Evolutionary conservation across 2,888 invertebrate species (phyloP).

Genomic region (Tanypteryx hageni): DNA sequence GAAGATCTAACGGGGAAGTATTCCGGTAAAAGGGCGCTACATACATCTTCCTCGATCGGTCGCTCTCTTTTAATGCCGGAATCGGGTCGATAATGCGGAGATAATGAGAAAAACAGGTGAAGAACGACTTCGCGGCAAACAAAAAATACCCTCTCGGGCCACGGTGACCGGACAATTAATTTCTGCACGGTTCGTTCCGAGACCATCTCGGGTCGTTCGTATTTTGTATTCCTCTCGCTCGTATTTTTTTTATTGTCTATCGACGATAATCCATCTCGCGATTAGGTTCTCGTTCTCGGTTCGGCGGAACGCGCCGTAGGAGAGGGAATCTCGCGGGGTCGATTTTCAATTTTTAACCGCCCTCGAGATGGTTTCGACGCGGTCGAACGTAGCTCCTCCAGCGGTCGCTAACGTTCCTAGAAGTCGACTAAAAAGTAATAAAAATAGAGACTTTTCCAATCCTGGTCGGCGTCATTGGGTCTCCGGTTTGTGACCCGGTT

Average conservation of each 20-base stretch:
- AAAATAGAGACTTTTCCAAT: too few relatives aligned
- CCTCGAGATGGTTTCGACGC: neutral
- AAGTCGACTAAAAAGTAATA: neutral
- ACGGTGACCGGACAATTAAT: neutral
- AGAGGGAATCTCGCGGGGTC: neutral
- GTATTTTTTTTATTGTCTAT: too few relatives aligned
- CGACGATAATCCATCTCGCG: too few relatives aligned
- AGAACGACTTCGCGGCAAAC: neutral
- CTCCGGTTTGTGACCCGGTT: neutral
- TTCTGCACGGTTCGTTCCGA: neutral
- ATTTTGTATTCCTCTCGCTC: too few relatives aligned
- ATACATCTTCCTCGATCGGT: neutral
- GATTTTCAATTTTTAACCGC: neutral
- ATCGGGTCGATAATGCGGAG: neutral
- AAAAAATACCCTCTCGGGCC: neutral
- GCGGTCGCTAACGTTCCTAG: neutral
- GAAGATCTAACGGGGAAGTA: neutral
- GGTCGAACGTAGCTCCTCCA: neutral
- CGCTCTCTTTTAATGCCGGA: neutral
- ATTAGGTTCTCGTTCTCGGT: too few relatives aligned
- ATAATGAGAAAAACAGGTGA: neutral
- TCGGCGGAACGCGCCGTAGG: too few relatives aligned
- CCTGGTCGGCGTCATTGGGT: neutral
- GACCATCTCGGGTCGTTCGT: neutral
- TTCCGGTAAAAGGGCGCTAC: neutral